A percentile compares a stretch with the other conserved stretches of the same genome.
Evolutionary conservation across 23 tunicate species (phyloP).

Genomic region (Corella eumyota): DNA sequence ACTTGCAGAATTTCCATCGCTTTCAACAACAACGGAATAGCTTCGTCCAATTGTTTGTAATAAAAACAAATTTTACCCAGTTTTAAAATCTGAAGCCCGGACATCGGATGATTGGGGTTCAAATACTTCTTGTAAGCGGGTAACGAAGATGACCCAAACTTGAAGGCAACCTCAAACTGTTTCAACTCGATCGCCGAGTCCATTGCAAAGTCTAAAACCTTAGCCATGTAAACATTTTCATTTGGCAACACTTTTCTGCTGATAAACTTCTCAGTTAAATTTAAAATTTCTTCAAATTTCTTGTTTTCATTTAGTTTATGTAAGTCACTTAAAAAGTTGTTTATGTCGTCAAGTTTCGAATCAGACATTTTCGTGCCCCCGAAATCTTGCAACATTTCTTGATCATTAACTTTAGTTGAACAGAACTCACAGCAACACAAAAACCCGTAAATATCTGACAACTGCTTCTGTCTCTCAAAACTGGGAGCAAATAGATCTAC

Average conservation of each 20-base stretch:
- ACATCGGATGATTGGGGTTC: slow-evolving; percentile 44
- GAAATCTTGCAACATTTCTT: slow-evolving; percentile 50
- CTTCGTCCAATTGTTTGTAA: slow-evolving; percentile 28
- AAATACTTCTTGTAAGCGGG: slow-evolving; percentile 54
- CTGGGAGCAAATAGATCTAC: slow-evolving; percentile 62
- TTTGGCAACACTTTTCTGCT: slow-evolving; percentile 48
- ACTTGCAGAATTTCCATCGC: slow-evolving; percentile 10
- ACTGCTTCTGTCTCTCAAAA: slow-evolving; percentile 50
- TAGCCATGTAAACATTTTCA: slow-evolving; percentile 81
- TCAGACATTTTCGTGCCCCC: slow-evolving; percentile 16
- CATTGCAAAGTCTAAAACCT: slow-evolving; percentile 67
- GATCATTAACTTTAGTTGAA: slow-evolving; percentile 12
- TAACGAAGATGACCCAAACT: slow-evolving; percentile 42
- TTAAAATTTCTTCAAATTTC: slow-evolving; percentile 17
- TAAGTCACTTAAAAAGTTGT: slow-evolving; percentile 27
- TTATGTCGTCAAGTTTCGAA: slow-evolving; percentile 38
- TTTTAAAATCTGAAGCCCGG: slow-evolving; percentile 72
- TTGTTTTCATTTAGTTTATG: slow-evolving; percentile 18
- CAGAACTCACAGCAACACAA: slow-evolving; percentile 46
- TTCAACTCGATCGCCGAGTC: slow-evolving; percentile 50
- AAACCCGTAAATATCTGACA: slow-evolving; percentile 48
- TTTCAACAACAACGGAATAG: slow-evolving; percentile 49
- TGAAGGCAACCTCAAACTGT: slow-evolving; percentile 47
- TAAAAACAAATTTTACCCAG: slow-evolving; percentile 68
- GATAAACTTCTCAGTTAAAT: slow-evolving; percentile 34